Conservation (phyloP, 2,888 invertebrate species). For the Beris morrisii region DNA sequence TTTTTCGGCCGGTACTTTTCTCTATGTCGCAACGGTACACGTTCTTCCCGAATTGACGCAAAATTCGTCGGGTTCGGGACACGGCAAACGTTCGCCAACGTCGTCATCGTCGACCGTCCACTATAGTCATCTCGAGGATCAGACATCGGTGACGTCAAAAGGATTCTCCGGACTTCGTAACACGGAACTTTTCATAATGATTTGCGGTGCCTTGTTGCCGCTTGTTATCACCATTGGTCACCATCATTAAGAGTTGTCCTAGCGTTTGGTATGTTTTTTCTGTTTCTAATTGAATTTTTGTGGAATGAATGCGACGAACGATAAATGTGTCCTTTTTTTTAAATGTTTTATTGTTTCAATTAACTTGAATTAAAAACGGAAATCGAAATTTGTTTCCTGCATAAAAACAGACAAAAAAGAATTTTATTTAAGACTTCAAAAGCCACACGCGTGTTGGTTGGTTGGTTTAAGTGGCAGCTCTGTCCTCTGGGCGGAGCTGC, state of each 20-base stretch:
- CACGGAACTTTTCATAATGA: slow-evolving; percentile 79
- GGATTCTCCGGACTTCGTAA: slow-evolving; percentile 64
- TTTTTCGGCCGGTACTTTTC: slow-evolving; percentile 97
- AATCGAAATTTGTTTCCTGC: too few species aligned
- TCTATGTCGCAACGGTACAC: slow-evolving; percentile 98
- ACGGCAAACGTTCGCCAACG: slow-evolving; percentile 38
- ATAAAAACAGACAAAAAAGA: too few species aligned
- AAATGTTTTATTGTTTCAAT: too few species aligned
- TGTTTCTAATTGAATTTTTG: too few species aligned
- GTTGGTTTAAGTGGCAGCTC: too few species aligned
- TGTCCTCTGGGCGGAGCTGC: too few species aligned
- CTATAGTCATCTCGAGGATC: slow-evolving; percentile 45
- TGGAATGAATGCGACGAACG: too few species aligned
- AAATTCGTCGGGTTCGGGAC: slow-evolving; percentile 55
- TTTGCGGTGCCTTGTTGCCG: slow-evolving; percentile 86
- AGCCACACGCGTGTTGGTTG: too few species aligned
- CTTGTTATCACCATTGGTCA: slow-evolving; percentile 90
- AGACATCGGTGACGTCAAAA: slow-evolving; percentile 45
- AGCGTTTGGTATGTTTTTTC: too few species aligned
- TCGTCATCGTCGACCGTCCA: slow-evolving; percentile 40
- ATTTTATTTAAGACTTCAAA: too few species aligned
- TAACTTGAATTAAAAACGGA: too few species aligned
- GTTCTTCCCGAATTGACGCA: slow-evolving; percentile 92
- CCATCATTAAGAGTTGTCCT: slow-evolving; percentile 82
- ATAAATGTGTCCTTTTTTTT: too few species aligned